phyloP scores from a whole-genome alignment of 2,888 invertebrate genomes.

The Drosophila lutescens region DNA sequence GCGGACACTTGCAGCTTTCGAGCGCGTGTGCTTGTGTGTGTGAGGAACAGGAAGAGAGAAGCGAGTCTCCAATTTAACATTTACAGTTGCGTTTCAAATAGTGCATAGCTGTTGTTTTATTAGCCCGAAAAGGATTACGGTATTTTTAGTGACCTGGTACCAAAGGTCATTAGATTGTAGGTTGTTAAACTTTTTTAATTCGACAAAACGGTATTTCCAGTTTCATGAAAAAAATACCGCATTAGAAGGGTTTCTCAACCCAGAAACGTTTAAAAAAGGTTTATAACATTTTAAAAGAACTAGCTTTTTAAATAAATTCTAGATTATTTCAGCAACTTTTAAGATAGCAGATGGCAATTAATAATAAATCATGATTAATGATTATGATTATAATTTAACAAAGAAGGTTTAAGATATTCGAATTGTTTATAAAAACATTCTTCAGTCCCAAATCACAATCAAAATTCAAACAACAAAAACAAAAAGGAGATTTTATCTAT shows the following conservation, averaged over 20 bases:
- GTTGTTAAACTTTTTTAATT: neutral
- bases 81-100: constrained; percentile 9
- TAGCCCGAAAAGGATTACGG: neutral
- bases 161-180: neutral
- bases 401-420: too few species aligned
- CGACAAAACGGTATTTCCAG: too few species aligned
- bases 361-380: too few species aligned
- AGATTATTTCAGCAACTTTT: too few species aligned
- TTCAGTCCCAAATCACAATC: neutral
- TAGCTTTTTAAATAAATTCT: too few species aligned
- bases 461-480: neutral
- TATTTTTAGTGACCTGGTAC: neutral
- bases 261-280: too few species aligned
- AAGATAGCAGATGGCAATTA: too few species aligned
- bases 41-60: constrained; percentile 2
- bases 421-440: too few species aligned
- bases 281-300: too few species aligned
- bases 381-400: too few species aligned
- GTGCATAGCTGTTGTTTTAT: neutral
- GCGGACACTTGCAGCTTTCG: constrained; percentile 34
- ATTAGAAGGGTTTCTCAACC: too few species aligned
- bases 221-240: too few species aligned
- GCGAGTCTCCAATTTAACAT: neutral
- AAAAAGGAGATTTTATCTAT: neutral
- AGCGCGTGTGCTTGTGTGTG: neutral